Percentiles rank a stretch among this genome's conserved stretches.
These are phyloP conservation scores for Piliocolobus tephrosceles DNA, from an alignment of 2,113 vertebrate species.

Conservation along the genomic window DNA sequence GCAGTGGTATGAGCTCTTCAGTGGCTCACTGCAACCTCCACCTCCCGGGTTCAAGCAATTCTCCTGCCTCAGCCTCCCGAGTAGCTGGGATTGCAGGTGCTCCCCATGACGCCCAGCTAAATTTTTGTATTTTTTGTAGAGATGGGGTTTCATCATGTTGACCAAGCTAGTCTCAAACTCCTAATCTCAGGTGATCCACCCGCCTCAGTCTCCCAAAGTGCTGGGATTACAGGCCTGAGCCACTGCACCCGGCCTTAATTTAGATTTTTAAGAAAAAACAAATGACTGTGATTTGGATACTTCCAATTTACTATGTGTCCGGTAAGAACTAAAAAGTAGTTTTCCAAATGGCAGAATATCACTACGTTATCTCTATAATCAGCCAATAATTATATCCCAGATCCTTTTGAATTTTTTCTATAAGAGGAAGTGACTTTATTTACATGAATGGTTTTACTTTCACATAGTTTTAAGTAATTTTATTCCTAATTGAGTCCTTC, in stretches of 20 bases:
- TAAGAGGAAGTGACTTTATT: background rate
- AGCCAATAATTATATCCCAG: background rate
- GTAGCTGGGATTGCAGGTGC: too few relatives aligned
- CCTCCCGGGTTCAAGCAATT: too few relatives aligned
- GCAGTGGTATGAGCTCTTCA: too few relatives aligned
- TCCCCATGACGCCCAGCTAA: too few relatives aligned
- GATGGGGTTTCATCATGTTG: too few relatives aligned
- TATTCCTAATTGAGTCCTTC: background rate
- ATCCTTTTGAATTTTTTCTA: background rate
- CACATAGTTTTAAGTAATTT: background rate
- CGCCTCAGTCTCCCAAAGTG: background rate
- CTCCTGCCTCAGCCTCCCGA: too few relatives aligned
- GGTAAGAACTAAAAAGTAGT: background rate
- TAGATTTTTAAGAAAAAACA: background rate
- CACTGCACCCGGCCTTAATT: fast-evolving
- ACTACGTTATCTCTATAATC: background rate
- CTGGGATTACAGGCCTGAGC: background rate
- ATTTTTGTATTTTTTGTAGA: too few relatives aligned
- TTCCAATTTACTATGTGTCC: background rate
- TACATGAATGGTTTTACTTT: background rate
- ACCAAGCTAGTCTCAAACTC: too few relatives aligned
- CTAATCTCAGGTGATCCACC: too few relatives aligned
- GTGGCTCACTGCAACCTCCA: too few relatives aligned
- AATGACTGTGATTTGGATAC: background rate
- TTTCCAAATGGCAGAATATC: background rate